Base-by-base conservation (phyloP, 2,113 vertebrate species). In the Theristicus caerulescens region DNA sequence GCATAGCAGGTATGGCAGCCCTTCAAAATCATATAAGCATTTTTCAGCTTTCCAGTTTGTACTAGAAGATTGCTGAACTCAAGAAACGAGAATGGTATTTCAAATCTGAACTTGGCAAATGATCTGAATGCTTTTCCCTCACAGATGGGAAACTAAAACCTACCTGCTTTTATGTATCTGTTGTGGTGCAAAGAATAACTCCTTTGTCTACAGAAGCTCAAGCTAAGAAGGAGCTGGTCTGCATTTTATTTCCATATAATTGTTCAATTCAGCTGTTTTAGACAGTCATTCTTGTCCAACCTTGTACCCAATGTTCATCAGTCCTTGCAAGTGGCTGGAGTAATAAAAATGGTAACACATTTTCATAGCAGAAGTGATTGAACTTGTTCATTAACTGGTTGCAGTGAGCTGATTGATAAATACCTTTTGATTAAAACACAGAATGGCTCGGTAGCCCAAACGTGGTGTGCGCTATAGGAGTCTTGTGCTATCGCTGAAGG, bases 161-260 rank as follows among this genome's bases (percentile, higher is more conserved):
- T 49, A 24, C 71, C 46, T 17, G 31, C 25, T 85, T 96, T 86
- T 69, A 49, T 86, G 59, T 13, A 49, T 55, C 86, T 90, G 40
- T 87, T 94, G 74, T 93, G 65, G 66, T 92, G 82, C 87, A 91
- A 95, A 95, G n/a, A 71, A 19, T 77, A 93, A 93, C 16, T 64
- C 72, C 44, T 80, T 90, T 86, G 54, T 82, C 59, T 91, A 81
- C 55, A 80, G 62, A 74, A 74, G 64, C n/a, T 92, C 61, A 40
- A 44, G 49, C 57, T 90, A 71, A 87, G 77, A 87, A 88, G 29
- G 54, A 93, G 62, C 64, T 76, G 38, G 47, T 85, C 78, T 94
- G 86, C 83, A 81, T 92, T 94, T 93, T 88, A 90, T 81, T 93
- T 83, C 70, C 55, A 80, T 87, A 31, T 46, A 81, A 44, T 74